These are phyloP conservation scores for Liopterus haemorrhoidalis DNA, from an alignment of 2,888 invertebrate species.

Conservation along the genomic window DNA sequence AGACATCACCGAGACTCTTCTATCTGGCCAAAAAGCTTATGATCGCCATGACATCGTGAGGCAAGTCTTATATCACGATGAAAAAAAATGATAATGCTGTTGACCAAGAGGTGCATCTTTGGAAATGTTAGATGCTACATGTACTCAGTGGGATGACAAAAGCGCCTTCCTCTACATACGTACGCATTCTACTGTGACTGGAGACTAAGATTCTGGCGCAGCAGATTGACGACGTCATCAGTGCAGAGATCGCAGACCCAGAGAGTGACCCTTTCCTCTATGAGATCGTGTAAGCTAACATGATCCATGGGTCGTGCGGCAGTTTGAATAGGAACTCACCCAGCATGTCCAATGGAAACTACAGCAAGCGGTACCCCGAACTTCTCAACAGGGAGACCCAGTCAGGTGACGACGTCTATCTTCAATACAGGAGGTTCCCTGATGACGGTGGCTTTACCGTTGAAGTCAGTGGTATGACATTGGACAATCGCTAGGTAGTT, in stretches of 20 bases:
- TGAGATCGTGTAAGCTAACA: conserved; percentile 36
- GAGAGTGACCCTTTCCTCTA: conserved; percentile 32
- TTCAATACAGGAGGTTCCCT: conserved; percentile 28
- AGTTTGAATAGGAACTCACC: conserved; percentile 28
- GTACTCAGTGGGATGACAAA: no score
- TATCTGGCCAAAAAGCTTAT: conserved; percentile 9
- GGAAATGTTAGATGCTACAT: no score
- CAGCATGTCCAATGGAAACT: conserved; percentile 34
- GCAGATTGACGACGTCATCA: conserved; percentile 38
- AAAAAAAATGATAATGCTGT: conserved; percentile 22
- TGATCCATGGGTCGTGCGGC: conserved; percentile 41
- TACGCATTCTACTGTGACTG: conserved; percentile 37
- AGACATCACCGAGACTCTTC: conserved; percentile 30
- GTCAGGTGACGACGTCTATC: conserved; percentile 34
- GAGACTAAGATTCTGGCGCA: conserved; percentile 34
- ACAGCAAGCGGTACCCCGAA: conserved; percentile 31
- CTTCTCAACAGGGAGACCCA: conserved; percentile 29
- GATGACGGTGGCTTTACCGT: conserved; percentile 4
- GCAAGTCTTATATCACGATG: conserved; percentile 29
- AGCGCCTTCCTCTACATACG: conserved; percentile 35
- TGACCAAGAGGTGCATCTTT: conserved; percentile 21
- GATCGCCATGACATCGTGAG: conserved; percentile 36
- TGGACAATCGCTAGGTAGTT: conserved; percentile 41
- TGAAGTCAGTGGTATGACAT: conserved; percentile 22
- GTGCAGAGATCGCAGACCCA: conserved; percentile 38